A percentile compares a stretch with the other conserved stretches of the same genome.
These are phyloP conservation scores for Cuculus canorus DNA, from an alignment of 2,797 vertebrate species.

Conservation along the genomic window DNA sequence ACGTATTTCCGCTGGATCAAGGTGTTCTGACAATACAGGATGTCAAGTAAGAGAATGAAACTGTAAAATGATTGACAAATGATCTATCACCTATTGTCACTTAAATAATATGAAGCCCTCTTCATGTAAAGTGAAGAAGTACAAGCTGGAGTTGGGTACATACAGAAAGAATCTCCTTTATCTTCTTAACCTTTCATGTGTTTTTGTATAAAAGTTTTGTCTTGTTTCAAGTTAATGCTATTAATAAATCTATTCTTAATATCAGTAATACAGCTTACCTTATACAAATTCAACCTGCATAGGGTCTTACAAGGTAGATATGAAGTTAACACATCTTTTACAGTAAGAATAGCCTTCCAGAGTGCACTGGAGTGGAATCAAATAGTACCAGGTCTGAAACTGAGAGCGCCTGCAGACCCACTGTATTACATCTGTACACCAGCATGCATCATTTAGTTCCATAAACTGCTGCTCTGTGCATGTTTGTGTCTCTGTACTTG, in stretches of 20 bases:
- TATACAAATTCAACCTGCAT: not conserved
- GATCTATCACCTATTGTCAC: not conserved
- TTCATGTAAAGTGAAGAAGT: not conserved
- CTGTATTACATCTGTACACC: not conserved
- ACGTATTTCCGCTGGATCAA: not conserved
- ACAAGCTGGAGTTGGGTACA: not conserved
- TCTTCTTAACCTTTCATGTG: not conserved
- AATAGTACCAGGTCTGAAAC: not conserved
- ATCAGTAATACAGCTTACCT: not conserved
- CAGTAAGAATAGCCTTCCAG: not conserved
- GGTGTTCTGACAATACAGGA: not conserved
- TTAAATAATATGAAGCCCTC: not conserved
- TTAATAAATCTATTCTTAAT: not conserved
- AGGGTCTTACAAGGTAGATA: not conserved
- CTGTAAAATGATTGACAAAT: not conserved
- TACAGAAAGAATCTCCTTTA: not conserved
- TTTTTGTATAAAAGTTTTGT: not conserved
- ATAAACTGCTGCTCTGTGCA: not conserved
- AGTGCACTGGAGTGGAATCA: not conserved
- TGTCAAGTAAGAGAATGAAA: not conserved
- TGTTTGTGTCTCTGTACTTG: not conserved
- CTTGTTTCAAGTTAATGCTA: not conserved
- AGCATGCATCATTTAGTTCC: not conserved
- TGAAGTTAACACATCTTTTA: not conserved
- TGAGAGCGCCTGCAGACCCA: fast-evolving